These are phyloP conservation scores for Lysiphlebus fabarum DNA, from an alignment of 1,140 invertebrate genomes.

Conservation along the genomic window DNA sequence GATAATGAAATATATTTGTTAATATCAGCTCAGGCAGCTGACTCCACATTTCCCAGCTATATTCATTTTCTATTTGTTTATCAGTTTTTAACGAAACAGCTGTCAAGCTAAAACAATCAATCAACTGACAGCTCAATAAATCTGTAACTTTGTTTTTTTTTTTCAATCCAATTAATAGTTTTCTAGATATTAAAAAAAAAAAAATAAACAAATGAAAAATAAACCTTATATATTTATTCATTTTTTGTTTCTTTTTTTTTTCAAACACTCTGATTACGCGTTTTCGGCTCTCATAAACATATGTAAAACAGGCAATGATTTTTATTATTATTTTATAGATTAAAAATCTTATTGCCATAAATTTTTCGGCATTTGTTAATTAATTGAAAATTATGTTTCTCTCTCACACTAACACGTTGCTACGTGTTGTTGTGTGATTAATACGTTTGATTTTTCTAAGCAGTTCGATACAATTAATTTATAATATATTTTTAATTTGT, in stretches of 20 bases:
- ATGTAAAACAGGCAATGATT: too few species aligned
- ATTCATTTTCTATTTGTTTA: constrained; percentile 33
- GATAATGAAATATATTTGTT: constrained; percentile 47
- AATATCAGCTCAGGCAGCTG: constrained; percentile 54
- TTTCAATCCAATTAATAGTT: constrained; percentile 1
- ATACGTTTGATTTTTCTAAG: too few species aligned
- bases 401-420: too few species aligned
- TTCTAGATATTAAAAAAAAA: constrained; percentile 4
- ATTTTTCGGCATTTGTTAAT: too few species aligned
- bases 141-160: constrained; percentile 7
- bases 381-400: too few species aligned
- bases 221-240: constrained; percentile 25
- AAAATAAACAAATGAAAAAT: constrained; percentile 10
- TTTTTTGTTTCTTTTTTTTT: constrained; percentile 19
- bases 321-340: too few species aligned
- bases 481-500: too few species aligned
- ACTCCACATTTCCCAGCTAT: constrained; percentile 49
- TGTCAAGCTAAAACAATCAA: constrained; percentile 12
- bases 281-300: too few species aligned
- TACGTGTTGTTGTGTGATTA: too few species aligned
- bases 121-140: not conserved
- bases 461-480: too few species aligned
- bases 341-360: too few species aligned
- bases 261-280: too few species aligned
- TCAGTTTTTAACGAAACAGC: constrained; percentile 1